phyloP scores from a whole-genome alignment of 1,140 invertebrate species.

The Aethina tumida region DNA sequence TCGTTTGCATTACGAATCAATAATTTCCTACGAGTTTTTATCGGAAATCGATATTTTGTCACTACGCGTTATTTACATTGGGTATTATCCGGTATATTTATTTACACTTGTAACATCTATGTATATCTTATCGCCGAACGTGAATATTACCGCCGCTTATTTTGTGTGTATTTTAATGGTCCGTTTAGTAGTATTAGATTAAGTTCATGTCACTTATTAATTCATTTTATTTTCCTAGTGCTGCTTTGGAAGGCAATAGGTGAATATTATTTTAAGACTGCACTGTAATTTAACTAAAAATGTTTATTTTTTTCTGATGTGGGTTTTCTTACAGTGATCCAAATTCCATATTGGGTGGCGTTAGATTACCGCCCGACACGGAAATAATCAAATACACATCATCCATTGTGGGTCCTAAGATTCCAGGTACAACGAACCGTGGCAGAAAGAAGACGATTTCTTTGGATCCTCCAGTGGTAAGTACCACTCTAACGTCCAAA shows the following conservation, averaged over 20 bases:
- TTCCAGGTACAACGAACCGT: slow-evolving; percentile 68
- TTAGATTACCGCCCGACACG: slow-evolving; percentile 74
- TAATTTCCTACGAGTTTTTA: too few species aligned
- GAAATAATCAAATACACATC: slow-evolving; percentile 85
- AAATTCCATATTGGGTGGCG: slow-evolving; percentile 65
- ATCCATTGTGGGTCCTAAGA: slow-evolving; percentile 70
- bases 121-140: too few species aligned
- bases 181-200: too few species aligned
- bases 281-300: not conserved
- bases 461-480: slow-evolving; percentile 67
- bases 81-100: too few species aligned
- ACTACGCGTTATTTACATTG: too few species aligned
- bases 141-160: too few species aligned
- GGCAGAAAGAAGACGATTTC: slow-evolving; percentile 80
- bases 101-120: too few species aligned
- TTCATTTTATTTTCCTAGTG: slow-evolving; percentile 34
- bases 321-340: slow-evolving; percentile 49
- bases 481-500: slow-evolving; percentile 27
- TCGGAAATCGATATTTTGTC: too few species aligned
- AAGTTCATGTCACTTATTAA: slow-evolving; percentile 1
- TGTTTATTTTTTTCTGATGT: slow-evolving; percentile 6
- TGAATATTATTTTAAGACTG: slow-evolving; percentile 37
- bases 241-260: slow-evolving; percentile 50
- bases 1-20: too few species aligned
- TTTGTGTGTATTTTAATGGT: too few species aligned